These are phyloP conservation scores for Hanleya hanleyi DNA, from an alignment of 2,888 invertebrate genomes.

Conservation along the genomic window DNA sequence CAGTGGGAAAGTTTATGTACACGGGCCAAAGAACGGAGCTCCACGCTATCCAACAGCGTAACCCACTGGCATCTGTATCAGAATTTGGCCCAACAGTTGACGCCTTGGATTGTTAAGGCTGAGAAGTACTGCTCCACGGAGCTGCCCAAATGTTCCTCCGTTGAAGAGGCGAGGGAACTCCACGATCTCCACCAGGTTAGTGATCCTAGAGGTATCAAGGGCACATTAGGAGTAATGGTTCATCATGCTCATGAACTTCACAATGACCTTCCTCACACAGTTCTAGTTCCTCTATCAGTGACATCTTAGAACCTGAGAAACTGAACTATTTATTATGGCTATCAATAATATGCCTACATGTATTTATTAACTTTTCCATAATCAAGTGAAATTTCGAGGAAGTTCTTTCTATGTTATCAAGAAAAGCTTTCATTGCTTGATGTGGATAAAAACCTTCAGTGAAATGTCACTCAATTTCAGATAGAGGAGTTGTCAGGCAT, in stretches of 20 bases:
- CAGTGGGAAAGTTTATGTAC: slow-evolving; percentile 85
- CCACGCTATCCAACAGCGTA: slow-evolving; percentile 84
- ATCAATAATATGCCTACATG: too few species aligned
- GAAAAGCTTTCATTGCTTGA: too few species aligned
- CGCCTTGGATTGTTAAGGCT: slow-evolving; percentile 91
- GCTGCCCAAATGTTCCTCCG: slow-evolving; percentile 83
- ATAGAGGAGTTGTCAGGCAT: too few species aligned
- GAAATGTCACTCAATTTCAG: too few species aligned
- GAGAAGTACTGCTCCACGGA: slow-evolving; percentile 85
- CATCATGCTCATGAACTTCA: too few species aligned
- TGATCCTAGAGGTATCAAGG: too few species aligned
- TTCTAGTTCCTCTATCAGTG: neutral
- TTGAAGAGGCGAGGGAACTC: slow-evolving; percentile 81
- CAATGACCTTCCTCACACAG: neutral
- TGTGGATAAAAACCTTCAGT: too few species aligned
- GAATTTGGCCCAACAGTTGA: slow-evolving; percentile 82
- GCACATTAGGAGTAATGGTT: too few species aligned
- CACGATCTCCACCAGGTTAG: slow-evolving; percentile 78
- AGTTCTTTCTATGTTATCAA: too few species aligned
- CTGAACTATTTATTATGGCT: neutral
- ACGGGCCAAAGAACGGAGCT: slow-evolving; percentile 84
- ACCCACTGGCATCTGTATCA: slow-evolving; percentile 91
- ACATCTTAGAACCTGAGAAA: neutral
- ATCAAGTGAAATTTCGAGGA: too few species aligned
- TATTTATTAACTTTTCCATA: too few species aligned